Evolutionary conservation across 2,888 invertebrate genomes (phyloP), one percentile per base, ranked within the genome.

Genomic region (Tetropium fuscum): DNA sequence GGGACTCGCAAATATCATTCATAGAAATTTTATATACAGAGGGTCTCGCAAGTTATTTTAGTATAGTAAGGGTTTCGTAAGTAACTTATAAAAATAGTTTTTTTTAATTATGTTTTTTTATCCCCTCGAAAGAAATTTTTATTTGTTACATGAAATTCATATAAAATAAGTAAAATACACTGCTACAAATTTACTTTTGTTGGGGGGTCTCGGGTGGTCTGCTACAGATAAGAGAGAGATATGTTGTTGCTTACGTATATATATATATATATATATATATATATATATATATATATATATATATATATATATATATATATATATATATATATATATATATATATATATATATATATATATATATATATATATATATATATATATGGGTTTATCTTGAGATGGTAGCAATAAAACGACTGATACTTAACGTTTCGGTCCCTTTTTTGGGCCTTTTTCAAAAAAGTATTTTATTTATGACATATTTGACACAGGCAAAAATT

Each of bases 1-100:
- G 36, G 36, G 36, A 36, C 36, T 36, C 36, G 36, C 36, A 36
- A 13, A 36, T 36, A 36, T 36, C 36, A 15, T 13, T 36, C 36
- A 3, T 13, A 13, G 11, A 36, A 36, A 36, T 15, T 11, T 36
- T 13, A 36, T 15, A 36, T 36, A 36, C 36, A 36, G 36, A 36
- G 36, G 22, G 22, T 22, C 22, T 22, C 22, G 22, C 22, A 22
- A 5, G 22, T 22, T 22, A 22, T 22, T 7, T 22, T 22, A 22
- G 22, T 22, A 22, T 22, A 22, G 7, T 22, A 7, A 22, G 22
- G 22, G 22, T 22, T 7, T 22, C 22, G 22, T 7, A 22, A 22
- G 22, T 22, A 22, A 7, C 22, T 22, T 22, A 22, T 22, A 22
- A 22, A 22, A 22, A 22, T 5, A 22, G 7, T 22, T 22, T 7